phyloP scores from a whole-genome alignment of 2,888 invertebrate species.

The Escarpia spicata region DNA sequence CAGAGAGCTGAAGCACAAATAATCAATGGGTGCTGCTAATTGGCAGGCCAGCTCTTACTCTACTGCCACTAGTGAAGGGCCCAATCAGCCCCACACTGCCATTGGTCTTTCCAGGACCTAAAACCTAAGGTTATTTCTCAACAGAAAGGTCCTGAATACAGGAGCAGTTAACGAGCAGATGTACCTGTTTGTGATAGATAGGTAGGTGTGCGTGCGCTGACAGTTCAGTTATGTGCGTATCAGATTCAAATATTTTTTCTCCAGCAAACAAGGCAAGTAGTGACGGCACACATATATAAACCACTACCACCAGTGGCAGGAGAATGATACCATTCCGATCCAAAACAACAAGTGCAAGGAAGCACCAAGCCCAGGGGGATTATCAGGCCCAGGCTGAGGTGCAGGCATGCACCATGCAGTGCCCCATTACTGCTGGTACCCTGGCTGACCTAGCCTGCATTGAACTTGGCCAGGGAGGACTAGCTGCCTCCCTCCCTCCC shows the following conservation, averaged over 20 bases:
- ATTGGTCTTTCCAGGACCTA: neutral
- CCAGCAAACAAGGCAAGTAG: neutral
- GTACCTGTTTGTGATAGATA: neutral
- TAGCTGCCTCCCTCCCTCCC: neutral
- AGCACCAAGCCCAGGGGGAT: neutral
- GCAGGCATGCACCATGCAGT: neutral
- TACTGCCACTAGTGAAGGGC: neutral
- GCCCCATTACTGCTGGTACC: neutral
- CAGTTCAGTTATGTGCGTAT: neutral
- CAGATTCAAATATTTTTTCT: neutral
- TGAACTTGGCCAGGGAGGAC: neutral
- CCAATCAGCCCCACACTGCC: neutral
- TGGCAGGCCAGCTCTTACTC: neutral
- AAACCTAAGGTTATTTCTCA: neutral
- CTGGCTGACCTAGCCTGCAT: neutral
- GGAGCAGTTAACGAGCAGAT: neutral
- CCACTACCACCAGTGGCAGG: neutral
- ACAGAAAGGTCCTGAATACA: neutral
- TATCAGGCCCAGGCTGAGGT: neutral
- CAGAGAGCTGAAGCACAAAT: neutral
- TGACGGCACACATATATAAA: neutral
- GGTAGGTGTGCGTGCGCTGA: neutral
- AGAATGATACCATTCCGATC: neutral
- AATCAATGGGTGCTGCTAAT: constrained; percentile 1
- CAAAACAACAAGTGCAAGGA: neutral